Conservation (phyloP, 2,888 invertebrate genomes). For the Subacronicta megacephala region DNA sequence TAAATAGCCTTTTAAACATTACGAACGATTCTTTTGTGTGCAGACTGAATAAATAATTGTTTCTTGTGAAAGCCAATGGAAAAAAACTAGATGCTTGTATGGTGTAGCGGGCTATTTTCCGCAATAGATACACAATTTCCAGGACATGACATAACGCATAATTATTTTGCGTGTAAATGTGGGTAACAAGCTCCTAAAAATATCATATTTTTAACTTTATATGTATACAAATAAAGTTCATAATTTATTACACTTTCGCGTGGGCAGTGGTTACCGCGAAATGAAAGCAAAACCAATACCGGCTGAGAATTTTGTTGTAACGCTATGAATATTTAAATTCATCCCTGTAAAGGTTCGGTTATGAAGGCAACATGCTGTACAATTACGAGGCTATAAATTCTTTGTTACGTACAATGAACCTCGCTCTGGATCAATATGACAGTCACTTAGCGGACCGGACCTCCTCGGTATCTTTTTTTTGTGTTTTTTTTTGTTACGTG, state of each 20-base stretch:
- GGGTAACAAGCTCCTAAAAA: too few relatives aligned
- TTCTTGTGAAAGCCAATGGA: too few relatives aligned
- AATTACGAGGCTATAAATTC: slow-evolving; percentile 49
- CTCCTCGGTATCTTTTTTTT: too few relatives aligned
- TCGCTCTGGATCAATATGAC: slow-evolving; percentile 27
- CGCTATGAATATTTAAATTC: slow-evolving; percentile 54
- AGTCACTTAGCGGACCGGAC: slow-evolving; percentile 3
- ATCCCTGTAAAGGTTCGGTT: slow-evolving; percentile 26
- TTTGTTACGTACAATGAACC: slow-evolving; percentile 44
- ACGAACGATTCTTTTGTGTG: too few relatives aligned
- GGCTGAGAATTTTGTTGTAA: slow-evolving; percentile 18
- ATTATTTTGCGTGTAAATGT: too few relatives aligned
- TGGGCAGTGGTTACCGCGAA: slow-evolving; percentile 18
- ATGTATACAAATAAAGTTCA: background rate
- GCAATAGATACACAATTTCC: too few relatives aligned
- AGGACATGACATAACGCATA: too few relatives aligned
- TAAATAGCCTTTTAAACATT: too few relatives aligned
- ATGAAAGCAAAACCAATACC: slow-evolving; percentile 37
- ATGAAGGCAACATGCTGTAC: slow-evolving; percentile 40
- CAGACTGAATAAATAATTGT: too few relatives aligned
- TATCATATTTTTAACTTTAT: background rate
- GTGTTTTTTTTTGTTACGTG: too few relatives aligned
- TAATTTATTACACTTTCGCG: slow-evolving; percentile 17
- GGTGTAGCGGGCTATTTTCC: too few relatives aligned
- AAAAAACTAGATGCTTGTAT: too few relatives aligned